Base-by-base conservation (phyloP, 1,140 invertebrate species). In the Battus philenor region DNA sequence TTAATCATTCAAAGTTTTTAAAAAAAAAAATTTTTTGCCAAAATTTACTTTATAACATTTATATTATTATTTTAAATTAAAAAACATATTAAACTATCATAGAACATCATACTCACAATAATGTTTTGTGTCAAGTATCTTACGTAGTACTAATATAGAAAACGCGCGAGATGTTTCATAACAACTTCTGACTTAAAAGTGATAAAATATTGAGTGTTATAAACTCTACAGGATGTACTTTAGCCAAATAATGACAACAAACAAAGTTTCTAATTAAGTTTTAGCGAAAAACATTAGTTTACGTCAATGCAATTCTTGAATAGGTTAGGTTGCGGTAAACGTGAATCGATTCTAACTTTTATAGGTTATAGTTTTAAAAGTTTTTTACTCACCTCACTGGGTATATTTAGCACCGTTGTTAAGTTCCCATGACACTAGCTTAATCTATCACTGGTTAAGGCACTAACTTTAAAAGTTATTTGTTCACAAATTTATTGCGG, bases 251-350 rank as follows among this genome's bases (percentile, higher is more conserved):
- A 9, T 10, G n/a, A 29, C 12, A 17, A 10, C 4, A 6, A 29
- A n/a, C 2, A n/a, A 1, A 41, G 0, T 41, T 29, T 5, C 7
- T 3, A 3, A 12, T 10, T 10, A 41, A 7, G 26, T 29, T 17
- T 29, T 2, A 8, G 4, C 11, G 11, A 9, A 29, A 17, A 41
- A 27, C 13, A 1, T 16, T 26, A 39, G 36, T 39, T 41, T 41
- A 17, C 38, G 38, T 29, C 13, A 29, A 41, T 11, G 12, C 2
- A 13, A 29, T 41, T 30, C 2, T 12, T 4, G 12, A 10, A 7
- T 7, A 41, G 44, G 34, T 34, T 32, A 57, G 49, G 41, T 45
- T 57, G 47, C 47, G 54, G 41, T 36, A 50, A 46, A 48, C 44
- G 44, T 12, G 24, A 31, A 52, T 57, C 49, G 54, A 57, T 50